A percentile compares a stretch with the other conserved stretches of the same genome.
Evolutionary conservation across 1,140 invertebrate genomes (phyloP).

Genomic region (Nylanderia fulva): DNA sequence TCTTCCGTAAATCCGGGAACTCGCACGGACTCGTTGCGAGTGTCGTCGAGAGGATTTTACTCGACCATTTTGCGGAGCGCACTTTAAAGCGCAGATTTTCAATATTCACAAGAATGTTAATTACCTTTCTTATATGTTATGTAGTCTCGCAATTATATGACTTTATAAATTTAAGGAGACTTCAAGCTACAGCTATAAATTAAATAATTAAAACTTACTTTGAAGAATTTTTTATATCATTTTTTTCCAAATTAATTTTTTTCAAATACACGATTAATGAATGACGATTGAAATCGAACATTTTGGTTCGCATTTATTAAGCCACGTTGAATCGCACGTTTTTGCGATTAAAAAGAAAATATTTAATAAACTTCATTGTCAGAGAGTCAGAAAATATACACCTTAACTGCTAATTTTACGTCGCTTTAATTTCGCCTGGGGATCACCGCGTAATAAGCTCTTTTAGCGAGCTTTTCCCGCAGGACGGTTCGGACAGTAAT

Average conservation of each 20-base stretch:
- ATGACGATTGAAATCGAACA: not conserved
- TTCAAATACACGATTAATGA: not conserved
- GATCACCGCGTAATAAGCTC: slow-evolving; percentile 41
- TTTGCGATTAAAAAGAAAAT: not conserved
- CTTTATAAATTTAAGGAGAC: not conserved
- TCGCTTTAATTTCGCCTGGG: slow-evolving; percentile 44
- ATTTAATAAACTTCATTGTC: not conserved
- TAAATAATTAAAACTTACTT: not conserved
- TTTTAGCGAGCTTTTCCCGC: slow-evolving; percentile 25
- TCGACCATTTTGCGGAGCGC: not conserved
- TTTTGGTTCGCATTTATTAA: not conserved
- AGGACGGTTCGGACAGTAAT: slow-evolving; percentile 29
- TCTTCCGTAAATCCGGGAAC: not conserved
- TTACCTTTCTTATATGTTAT: not conserved
- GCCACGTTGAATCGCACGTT: not conserved
- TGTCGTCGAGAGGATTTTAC: not conserved
- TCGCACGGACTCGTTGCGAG: not conserved
- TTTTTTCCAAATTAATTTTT: too few relatives aligned
- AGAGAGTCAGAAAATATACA: slow-evolving; percentile 15
- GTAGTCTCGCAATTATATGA: not conserved
- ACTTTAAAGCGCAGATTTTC: not conserved
- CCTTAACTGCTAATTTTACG: slow-evolving; percentile 16
- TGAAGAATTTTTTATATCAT: not conserved
- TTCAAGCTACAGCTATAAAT: not conserved
- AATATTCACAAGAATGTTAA: not conserved